phyloP scores from a whole-genome alignment of 2,888 invertebrate genomes.

The Dasysyrphus tricinctus region DNA sequence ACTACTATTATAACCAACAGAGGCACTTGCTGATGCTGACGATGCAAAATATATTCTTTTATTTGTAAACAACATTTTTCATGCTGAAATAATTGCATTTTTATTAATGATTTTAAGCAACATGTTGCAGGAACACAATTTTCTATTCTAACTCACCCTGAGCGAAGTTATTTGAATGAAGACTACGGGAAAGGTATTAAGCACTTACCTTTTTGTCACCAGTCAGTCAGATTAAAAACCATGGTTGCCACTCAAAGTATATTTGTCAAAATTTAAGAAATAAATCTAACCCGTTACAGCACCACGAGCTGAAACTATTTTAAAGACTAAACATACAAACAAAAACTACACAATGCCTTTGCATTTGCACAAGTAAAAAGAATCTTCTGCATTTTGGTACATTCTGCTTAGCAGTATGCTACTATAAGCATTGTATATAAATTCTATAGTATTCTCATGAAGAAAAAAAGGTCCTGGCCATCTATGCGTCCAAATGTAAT shows the following conservation, averaged over 20 bases:
- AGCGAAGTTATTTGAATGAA: constrained; percentile 10
- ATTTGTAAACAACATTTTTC: constrained; percentile 34
- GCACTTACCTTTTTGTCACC: constrained; percentile 9
- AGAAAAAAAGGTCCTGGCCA: no score
- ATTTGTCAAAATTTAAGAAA: not conserved
- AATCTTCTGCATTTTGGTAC: no score
- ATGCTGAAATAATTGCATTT: constrained; percentile 3
- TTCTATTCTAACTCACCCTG: constrained; percentile 15
- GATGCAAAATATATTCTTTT: constrained; percentile 28
- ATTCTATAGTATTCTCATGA: no score
- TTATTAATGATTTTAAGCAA: constrained; percentile 37
- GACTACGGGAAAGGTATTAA: not conserved
- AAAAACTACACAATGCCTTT: no score
- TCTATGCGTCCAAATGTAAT: no score
- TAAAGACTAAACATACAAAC: no score
- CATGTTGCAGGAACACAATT: constrained; percentile 49
- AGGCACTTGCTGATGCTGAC: constrained; percentile 46
- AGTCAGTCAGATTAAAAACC: not conserved
- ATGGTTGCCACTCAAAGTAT: not conserved
- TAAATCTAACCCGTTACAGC: not conserved
- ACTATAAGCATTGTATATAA: no score
- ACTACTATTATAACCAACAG: constrained; percentile 1
- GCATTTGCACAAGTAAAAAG: no score
- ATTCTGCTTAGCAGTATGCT: no score
- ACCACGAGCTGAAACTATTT: not conserved